Percentiles rank a stretch among this genome's conserved stretches.
Evolutionary conservation across 2,888 invertebrate species (phyloP).

Genomic region (Caenorhabditis uteleia): DNA sequence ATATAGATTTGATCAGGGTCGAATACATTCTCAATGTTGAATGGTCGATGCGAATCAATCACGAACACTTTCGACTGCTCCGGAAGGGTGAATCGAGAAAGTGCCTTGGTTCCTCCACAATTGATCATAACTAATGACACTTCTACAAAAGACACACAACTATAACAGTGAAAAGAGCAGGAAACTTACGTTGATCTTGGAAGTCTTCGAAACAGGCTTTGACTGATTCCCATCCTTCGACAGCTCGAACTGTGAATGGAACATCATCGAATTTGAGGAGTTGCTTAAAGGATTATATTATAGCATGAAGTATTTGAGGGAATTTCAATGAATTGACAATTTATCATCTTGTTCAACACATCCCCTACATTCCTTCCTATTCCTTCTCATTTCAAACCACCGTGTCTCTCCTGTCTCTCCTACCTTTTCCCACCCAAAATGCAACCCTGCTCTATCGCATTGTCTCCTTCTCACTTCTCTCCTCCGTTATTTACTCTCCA

Average conservation of each 20-base stretch:
- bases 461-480: constrained; percentile 13
- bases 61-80: constrained; percentile 46
- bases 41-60: constrained; percentile 61
- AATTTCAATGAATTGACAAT: background rate
- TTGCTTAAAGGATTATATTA: constrained; percentile 48
- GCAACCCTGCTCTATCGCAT: constrained; percentile 13
- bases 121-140: constrained; percentile 56
- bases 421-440: background rate
- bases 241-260: constrained; percentile 51
- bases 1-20: constrained; percentile 43
- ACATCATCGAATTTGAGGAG: constrained; percentile 61
- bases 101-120: constrained; percentile 55
- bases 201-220: constrained; percentile 47
- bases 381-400: background rate
- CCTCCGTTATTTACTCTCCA: background rate
- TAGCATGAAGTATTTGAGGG: background rate
- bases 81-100: constrained; percentile 45
- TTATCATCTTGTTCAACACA: background rate
- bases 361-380: background rate
- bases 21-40: constrained; percentile 63
- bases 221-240: constrained; percentile 50
- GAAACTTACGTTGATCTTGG: constrained; percentile 37
- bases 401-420: no score
- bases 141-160: constrained; percentile 14
- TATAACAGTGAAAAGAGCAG: background rate